Conservation (phyloP, 1,140 invertebrate genomes). For the Brachionus asplanchnoidis region DNA sequence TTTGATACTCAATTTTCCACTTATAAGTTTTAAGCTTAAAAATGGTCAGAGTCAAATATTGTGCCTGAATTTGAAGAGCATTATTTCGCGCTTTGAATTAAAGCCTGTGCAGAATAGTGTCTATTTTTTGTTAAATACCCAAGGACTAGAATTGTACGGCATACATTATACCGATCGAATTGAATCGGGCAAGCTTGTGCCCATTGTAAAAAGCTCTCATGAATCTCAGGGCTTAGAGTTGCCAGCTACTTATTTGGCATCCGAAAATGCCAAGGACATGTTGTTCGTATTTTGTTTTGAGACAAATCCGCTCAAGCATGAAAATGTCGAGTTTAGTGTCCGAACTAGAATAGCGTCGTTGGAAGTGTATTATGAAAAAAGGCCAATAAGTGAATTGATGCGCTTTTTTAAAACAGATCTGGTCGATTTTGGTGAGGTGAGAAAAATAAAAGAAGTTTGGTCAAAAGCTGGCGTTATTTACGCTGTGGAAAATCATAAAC, state of each 20-base stretch:
- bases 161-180: not conserved
- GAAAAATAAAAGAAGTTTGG: conserved; percentile 38
- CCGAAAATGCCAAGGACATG: conserved; percentile 18
- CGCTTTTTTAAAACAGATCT: conserved; percentile 31
- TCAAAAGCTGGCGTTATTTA: conserved; percentile 39
- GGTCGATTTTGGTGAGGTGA: conserved; percentile 30
- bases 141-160: not conserved
- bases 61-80: not conserved
- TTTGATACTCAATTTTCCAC: not conserved
- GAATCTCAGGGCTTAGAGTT: not conserved
- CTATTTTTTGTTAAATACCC: conserved; percentile 32
- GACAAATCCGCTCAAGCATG: conserved; percentile 15
- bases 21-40: conserved; percentile 20
- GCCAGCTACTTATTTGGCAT: not conserved
- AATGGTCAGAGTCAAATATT: not conserved
- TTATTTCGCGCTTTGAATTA: conserved; percentile 1
- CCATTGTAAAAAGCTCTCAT: not conserved
- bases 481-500: conserved; percentile 41
- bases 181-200: not conserved
- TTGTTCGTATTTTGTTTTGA: conserved; percentile 34
- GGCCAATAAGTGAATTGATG: conserved; percentile 2
- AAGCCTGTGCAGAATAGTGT: not conserved
- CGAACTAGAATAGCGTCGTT: not conserved
- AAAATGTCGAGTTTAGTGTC: conserved; percentile 28
- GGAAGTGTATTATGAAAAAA: conserved; percentile 38